These are phyloP conservation scores for Aramus guarauna DNA, from an alignment of 2,113 vertebrate genomes.

Conservation along the genomic window DNA sequence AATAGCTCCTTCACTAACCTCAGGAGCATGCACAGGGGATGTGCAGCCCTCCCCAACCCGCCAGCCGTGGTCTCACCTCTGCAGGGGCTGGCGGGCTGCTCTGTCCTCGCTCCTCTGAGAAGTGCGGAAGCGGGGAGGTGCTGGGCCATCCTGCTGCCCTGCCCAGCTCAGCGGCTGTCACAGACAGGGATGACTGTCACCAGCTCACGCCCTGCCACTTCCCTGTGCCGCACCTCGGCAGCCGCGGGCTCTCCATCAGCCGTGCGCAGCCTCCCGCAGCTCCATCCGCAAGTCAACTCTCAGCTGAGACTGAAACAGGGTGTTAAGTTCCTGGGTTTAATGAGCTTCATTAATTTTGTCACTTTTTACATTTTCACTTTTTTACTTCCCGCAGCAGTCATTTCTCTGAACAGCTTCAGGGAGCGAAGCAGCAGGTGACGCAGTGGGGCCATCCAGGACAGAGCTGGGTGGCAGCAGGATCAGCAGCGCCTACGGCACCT, in stretches of 20 bases:
- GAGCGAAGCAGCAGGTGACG: not conserved
- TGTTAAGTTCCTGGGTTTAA: not conserved
- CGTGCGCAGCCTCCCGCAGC: not conserved
- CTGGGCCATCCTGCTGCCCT: not conserved
- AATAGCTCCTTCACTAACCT: fast-evolving
- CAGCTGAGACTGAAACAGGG: not conserved
- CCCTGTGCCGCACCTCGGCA: no score
- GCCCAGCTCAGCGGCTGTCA: fast-evolving
- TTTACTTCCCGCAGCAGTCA: not conserved
- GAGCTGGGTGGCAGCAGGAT: not conserved
- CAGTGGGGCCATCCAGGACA: not conserved
- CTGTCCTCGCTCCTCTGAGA: not conserved
- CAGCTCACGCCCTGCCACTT: not conserved
- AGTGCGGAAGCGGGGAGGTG: fast-evolving
- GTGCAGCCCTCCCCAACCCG: not conserved
- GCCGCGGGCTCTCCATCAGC: not conserved
- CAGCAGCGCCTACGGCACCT: fast-evolving
- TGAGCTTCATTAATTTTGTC: not conserved
- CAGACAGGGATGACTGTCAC: no score
- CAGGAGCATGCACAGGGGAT: fast-evolving
- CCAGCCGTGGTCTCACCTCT: fast-evolving
- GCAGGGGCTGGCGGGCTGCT: not conserved
- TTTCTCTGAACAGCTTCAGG: not conserved
- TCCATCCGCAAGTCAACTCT: not conserved
- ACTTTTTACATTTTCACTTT: not conserved